Base-by-base conservation (phyloP, 2,113 vertebrate genomes). In the Clarias magur region DNA sequence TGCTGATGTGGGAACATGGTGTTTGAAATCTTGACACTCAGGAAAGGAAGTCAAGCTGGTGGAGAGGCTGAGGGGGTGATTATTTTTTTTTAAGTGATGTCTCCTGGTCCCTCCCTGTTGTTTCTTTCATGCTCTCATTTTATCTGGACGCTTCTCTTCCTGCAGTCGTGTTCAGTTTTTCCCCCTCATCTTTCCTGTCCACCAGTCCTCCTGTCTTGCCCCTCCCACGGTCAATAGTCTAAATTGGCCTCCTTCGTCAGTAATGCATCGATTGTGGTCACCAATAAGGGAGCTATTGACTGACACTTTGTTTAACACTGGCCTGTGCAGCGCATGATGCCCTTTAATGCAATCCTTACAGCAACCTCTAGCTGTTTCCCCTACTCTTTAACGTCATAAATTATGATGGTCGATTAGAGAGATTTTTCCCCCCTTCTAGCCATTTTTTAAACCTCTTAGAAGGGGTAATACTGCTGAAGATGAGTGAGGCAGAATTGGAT, bases 271-370 rank as follows among this genome's bases (percentile, higher is more conserved):
- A 98, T 97, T 96, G 95, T 87, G 87, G 93, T 94, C 94, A 91
- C 96, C 95, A 96, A 96, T 96, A 96, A 96, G 97, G 96, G 94
- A 93, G 91, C 93, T 96, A 95, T 96, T 95, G 96, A 97, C 96
- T 94, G 94, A 94, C 94, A 95, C 94, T 93, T 94, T 95, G 95
- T 96, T 96, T 94, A 95, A 94, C 93, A 91, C 92, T 91, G 93
- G 93, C 94, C 95, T 70, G 87, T 89, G 87, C 90, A 90, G 93
- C 90, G 91, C 90, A 89, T 89, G 89, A 91, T 94, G 97, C 94
- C 95, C 93, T 93, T 92, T 95, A 93, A 94, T 95, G 93, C 92
- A 94, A 94, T 96, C 94, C 90, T 91, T 93, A 95, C 95, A 96
- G 94, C 94, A 95, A 94, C 94, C 94, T 96, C 94, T 96, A 95